phyloP scores from a whole-genome alignment of 2,113 vertebrate species.

The Siniperca chuatsi region DNA sequence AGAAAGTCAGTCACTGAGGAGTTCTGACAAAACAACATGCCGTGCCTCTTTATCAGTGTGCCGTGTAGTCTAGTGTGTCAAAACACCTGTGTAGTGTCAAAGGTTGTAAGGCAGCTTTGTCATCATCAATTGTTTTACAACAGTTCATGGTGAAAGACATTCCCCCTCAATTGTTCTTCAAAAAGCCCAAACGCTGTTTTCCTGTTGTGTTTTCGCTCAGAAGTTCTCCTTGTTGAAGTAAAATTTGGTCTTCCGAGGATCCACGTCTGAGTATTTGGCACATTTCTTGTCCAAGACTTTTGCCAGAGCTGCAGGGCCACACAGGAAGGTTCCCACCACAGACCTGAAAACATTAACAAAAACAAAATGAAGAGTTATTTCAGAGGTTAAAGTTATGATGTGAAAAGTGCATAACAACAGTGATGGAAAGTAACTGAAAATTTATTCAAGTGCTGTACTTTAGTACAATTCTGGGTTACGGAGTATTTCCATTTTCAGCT shows the following conservation, averaged over 20 bases:
- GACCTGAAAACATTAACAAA: constrained; percentile 77
- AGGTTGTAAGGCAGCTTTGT: background rate
- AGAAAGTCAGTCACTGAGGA: constrained; percentile 20
- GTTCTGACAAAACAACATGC: background rate
- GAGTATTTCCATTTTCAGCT: too few species aligned
- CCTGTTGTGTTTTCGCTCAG: constrained; percentile 67
- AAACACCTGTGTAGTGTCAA: background rate
- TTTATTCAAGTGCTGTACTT: background rate
- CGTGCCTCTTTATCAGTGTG: background rate
- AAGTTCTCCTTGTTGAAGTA: constrained; percentile 98
- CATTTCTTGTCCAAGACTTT: constrained; percentile 87
- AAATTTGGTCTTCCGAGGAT: constrained; percentile 93
- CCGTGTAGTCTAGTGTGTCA: background rate
- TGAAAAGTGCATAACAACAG: background rate
- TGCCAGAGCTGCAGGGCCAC: constrained; percentile 86
- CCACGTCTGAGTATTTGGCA: constrained; percentile 89
- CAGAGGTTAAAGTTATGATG: background rate
- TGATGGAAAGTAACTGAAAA: background rate
- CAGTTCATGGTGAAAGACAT: background rate
- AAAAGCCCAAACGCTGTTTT: background rate
- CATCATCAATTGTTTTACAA: background rate
- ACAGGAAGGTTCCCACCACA: constrained; percentile 91
- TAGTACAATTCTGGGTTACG: too few species aligned
- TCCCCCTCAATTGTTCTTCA: background rate
- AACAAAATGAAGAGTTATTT: background rate